Percentiles rank a stretch among this genome's conserved stretches.
phyloP scores from a whole-genome alignment of 2,888 invertebrate species.

The Ethmia dodecea region DNA sequence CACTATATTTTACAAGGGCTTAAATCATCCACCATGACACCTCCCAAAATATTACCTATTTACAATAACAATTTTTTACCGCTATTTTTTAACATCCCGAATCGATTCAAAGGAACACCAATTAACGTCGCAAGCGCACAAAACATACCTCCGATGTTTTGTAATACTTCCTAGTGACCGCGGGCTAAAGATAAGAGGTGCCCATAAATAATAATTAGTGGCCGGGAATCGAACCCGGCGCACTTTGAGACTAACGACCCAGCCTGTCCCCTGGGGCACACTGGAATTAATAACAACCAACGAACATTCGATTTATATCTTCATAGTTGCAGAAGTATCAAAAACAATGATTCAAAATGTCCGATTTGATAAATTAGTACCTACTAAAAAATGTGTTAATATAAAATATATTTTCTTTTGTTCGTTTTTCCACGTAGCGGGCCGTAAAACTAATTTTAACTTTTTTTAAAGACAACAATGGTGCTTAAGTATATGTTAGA shows the following conservation, averaged over 20 bases:
- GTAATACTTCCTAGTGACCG: constrained; percentile 38
- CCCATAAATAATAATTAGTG: constrained; percentile 62
- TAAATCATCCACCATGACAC: too few relatives aligned
- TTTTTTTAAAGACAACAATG: too few relatives aligned
- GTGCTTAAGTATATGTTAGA: too few relatives aligned
- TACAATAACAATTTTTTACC: too few relatives aligned
- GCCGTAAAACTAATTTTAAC: too few relatives aligned
- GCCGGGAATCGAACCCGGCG: constrained; percentile 47
- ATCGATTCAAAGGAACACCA: constrained; percentile 14
- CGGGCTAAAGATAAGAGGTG: constrained; percentile 40
- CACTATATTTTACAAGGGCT: too few relatives aligned
- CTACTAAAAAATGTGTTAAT: too few relatives aligned
- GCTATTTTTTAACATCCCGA: background rate
- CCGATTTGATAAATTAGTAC: too few relatives aligned
- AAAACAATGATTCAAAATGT: constrained; percentile 24
- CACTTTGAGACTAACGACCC: constrained; percentile 48
- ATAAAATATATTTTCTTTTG: too few relatives aligned
- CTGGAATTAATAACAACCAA: constrained; percentile 49
- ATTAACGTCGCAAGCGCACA: constrained; percentile 17
- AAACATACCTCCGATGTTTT: constrained; percentile 25
- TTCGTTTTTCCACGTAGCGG: too few relatives aligned
- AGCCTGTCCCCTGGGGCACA: constrained; percentile 40
- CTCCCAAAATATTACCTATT: too few relatives aligned
- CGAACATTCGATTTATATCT: constrained; percentile 48
- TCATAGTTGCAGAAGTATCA: constrained; percentile 28